These are phyloP conservation scores for Fistularia tabacaria DNA, from an alignment of 2,797 vertebrate genomes.

Conservation along the genomic window DNA sequence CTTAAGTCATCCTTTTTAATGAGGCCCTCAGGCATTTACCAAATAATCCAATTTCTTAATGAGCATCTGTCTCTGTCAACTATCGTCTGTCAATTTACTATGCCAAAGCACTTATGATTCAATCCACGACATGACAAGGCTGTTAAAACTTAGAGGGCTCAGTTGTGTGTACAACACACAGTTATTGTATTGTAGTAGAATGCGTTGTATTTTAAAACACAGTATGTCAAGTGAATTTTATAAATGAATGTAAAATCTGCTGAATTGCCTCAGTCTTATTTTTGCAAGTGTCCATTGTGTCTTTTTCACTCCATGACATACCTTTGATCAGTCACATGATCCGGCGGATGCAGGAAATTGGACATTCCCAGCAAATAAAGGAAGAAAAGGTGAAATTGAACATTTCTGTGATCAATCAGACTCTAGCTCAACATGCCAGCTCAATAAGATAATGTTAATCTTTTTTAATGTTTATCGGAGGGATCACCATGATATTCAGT, in stretches of 20 bases:
- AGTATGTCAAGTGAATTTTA: slow-evolving; percentile 70
- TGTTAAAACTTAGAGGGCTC: slow-evolving; percentile 66
- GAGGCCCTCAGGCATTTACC: slow-evolving; percentile 31
- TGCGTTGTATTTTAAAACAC: slow-evolving; percentile 60
- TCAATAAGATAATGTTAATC: too few relatives aligned
- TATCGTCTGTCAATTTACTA: slow-evolving; percentile 72
- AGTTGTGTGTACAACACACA: slow-evolving; percentile 53
- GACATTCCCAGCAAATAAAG: too few relatives aligned
- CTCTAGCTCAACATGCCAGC: too few relatives aligned
- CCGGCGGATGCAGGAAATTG: too few relatives aligned
- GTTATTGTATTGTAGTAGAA: slow-evolving; percentile 58
- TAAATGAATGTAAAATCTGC: slow-evolving; percentile 63
- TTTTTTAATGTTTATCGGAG: too few relatives aligned
- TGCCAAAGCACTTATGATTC: slow-evolving; percentile 76
- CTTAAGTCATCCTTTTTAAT: slow-evolving; percentile 20
- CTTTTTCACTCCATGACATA: not conserved
- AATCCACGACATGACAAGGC: slow-evolving; percentile 50
- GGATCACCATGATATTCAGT: too few relatives aligned
- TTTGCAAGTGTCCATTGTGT: slow-evolving; percentile 6
- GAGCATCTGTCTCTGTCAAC: slow-evolving; percentile 58
- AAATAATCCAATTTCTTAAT: slow-evolving; percentile 42
- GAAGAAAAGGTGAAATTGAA: too few relatives aligned
- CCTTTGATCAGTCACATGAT: too few relatives aligned
- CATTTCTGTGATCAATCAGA: too few relatives aligned
- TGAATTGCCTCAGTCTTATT: slow-evolving; percentile 21